phyloP scores from a whole-genome alignment of 2,888 invertebrate genomes.

The Amphimallon solstitiale region DNA sequence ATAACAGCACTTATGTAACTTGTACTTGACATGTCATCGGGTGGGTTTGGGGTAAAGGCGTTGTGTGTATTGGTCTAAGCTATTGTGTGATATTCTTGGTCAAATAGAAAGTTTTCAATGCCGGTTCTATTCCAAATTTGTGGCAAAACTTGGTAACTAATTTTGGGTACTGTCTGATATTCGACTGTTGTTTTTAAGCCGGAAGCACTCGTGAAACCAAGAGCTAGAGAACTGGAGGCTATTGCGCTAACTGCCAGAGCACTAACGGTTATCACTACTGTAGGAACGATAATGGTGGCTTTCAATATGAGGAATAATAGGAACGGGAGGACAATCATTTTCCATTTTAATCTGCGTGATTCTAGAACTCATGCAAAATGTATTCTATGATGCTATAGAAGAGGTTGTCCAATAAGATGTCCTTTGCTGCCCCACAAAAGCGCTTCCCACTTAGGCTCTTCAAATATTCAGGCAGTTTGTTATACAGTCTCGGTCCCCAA shows the following conservation, averaged over 20 bases:
- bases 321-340: slow-evolving; percentile 71
- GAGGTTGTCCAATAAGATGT: no score
- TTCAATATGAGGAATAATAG: slow-evolving; percentile 72
- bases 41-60: no score
- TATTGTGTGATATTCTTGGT: slow-evolving; percentile 53
- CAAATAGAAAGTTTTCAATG: slow-evolving; percentile 43
- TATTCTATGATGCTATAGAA: no score
- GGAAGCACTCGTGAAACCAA: slow-evolving; percentile 68
- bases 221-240: slow-evolving; percentile 70
- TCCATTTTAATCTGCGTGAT: slow-evolving; percentile 70
- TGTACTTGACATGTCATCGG: no score
- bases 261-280: slow-evolving; percentile 70
- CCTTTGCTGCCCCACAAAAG: no score
- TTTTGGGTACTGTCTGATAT: slow-evolving; percentile 49
- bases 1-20: no score
- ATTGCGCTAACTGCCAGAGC: slow-evolving; percentile 74
- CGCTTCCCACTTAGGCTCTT: no score
- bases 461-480: no score
- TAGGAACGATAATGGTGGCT: slow-evolving; percentile 70
- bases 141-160: slow-evolving; percentile 60
- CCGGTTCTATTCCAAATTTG: slow-evolving; percentile 56
- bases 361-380: no score
- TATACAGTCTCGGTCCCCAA: no score
- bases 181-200: slow-evolving; percentile 57
- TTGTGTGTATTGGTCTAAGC: slow-evolving; percentile 12